Percentiles rank a stretch among this genome's conserved stretches.
Evolutionary conservation across 2,113 vertebrate genomes (phyloP).

Genomic region (Vulpes ferrilata): DNA sequence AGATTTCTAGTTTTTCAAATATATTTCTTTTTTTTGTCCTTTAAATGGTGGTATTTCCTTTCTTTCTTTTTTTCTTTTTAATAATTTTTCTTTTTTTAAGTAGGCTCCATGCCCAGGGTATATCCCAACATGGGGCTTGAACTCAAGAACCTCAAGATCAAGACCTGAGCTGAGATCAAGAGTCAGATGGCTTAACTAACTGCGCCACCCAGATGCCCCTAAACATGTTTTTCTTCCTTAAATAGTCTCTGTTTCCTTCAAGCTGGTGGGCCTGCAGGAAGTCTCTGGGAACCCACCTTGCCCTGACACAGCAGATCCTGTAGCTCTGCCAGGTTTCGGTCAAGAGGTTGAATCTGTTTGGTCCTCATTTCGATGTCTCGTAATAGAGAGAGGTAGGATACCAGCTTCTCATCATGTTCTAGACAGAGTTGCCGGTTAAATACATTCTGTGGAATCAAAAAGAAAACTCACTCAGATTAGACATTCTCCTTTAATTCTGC

Average conservation of each 20-base stretch:
- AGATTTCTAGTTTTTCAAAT: not conserved
- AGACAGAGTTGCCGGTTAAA: constrained; percentile 92
- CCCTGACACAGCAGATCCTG: constrained; percentile 91
- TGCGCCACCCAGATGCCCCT: not conserved
- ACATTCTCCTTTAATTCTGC: constrained; percentile 33
- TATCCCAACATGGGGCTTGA: not conserved
- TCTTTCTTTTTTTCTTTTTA: not conserved
- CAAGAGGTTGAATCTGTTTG: constrained; percentile 88
- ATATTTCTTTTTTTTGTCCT: not conserved
- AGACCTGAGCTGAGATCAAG: not conserved
- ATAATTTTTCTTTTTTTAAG: not conserved
- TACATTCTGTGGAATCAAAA: constrained; percentile 87
- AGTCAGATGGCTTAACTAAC: not conserved
- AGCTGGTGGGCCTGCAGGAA: not conserved
- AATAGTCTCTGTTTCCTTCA: not conserved
- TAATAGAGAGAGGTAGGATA: constrained; percentile 94
- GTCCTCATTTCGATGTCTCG: constrained; percentile 94
- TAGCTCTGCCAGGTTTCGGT: constrained; percentile 87
- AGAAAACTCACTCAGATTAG: constrained; percentile 35
- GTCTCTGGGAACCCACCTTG: constrained; percentile 88
- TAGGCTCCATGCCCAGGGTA: not conserved
- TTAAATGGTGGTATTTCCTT: not conserved
- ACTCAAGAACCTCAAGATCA: not conserved
- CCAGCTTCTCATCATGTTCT: constrained; percentile 93
- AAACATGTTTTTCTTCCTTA: constrained; percentile 19